Conservation (phyloP, 2,888 invertebrate species). For the Euproctis similis region DNA sequence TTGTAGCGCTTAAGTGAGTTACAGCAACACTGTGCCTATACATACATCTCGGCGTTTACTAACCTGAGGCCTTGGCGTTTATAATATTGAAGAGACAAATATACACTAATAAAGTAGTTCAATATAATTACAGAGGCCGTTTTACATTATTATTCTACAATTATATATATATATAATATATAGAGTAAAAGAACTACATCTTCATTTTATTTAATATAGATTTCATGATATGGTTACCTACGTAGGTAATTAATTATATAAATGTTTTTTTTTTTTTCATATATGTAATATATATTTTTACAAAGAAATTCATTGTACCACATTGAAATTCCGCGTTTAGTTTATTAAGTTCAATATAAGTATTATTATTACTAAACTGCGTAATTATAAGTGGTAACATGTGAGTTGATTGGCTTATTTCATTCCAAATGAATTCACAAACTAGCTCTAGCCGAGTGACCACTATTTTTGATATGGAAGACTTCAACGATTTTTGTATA, state of each 20-base stretch:
- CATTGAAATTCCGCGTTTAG: slow-evolving; percentile 10
- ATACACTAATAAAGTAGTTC: slow-evolving; percentile 10
- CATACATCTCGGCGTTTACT: slow-evolving; percentile 19
- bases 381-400: slow-evolving; percentile 14
- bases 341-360: slow-evolving; percentile 5
- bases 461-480: slow-evolving; percentile 75
- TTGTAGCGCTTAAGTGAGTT: slow-evolving; percentile 15
- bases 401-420: slow-evolving; percentile 19
- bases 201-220: slow-evolving; percentile 20
- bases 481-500: slow-evolving; percentile 54
- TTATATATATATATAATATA: slow-evolving; percentile 7
- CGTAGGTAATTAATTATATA: slow-evolving; percentile 20
- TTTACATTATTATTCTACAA: slow-evolving; percentile 18
- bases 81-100: slow-evolving; percentile 16
- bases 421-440: slow-evolving; percentile 18
- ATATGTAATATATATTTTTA: slow-evolving; percentile 18
- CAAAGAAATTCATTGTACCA: slow-evolving; percentile 13
- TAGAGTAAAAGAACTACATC: slow-evolving; percentile 19
- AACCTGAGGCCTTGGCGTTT: slow-evolving; percentile 12
- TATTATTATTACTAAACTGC: slow-evolving; percentile 8
- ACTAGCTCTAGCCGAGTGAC: slow-evolving; percentile 54
- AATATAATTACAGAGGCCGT: slow-evolving; percentile 18
- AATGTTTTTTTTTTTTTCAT: too few species aligned
- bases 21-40: slow-evolving; percentile 20
- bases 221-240: slow-evolving; percentile 29